These are phyloP conservation scores for Liasis olivaceus DNA, from an alignment of 2,797 vertebrate species.

Conservation along the genomic window DNA sequence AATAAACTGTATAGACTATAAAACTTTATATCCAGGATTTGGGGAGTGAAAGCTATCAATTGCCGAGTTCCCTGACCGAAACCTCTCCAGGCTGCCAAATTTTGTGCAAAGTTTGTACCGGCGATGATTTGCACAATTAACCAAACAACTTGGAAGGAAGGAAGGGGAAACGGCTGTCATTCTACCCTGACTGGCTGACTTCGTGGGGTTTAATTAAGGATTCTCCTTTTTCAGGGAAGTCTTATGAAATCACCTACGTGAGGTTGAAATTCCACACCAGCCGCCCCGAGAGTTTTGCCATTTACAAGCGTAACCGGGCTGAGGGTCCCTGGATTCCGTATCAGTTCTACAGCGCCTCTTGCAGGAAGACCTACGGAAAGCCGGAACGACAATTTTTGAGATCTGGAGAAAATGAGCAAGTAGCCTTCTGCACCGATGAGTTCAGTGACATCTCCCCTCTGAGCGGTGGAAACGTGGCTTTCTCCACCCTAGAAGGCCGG, in stretches of 20 bases:
- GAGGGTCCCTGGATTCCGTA: constrained; percentile 86
- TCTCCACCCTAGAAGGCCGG: constrained; percentile 92
- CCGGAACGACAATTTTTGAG: constrained; percentile 74
- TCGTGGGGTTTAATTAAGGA: background rate
- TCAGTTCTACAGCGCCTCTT: constrained; percentile 93
- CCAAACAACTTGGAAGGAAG: background rate
- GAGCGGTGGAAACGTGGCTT: constrained; percentile 92
- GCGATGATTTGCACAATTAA: too few species aligned
- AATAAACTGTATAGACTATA: too few species aligned
- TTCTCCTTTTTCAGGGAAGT: constrained; percentile 80
- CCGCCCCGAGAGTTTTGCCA: constrained; percentile 92
- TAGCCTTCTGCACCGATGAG: constrained; percentile 87
- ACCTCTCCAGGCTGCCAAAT: too few species aligned
- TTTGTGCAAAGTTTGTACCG: too few species aligned
- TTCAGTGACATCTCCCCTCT: constrained; percentile 97
- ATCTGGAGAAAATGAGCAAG: constrained; percentile 84
- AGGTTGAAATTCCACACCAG: constrained; percentile 94
- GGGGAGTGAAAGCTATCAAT: too few species aligned
- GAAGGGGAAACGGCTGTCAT: background rate
- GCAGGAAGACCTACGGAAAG: constrained; percentile 80
- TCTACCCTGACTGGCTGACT: background rate
- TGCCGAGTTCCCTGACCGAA: too few species aligned
- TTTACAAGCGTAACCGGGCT: constrained; percentile 83
- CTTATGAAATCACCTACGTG: constrained; percentile 93
- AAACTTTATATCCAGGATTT: too few species aligned